Base-by-base conservation (phyloP, 2,797 vertebrate genomes). In the Falco peregrinus region DNA sequence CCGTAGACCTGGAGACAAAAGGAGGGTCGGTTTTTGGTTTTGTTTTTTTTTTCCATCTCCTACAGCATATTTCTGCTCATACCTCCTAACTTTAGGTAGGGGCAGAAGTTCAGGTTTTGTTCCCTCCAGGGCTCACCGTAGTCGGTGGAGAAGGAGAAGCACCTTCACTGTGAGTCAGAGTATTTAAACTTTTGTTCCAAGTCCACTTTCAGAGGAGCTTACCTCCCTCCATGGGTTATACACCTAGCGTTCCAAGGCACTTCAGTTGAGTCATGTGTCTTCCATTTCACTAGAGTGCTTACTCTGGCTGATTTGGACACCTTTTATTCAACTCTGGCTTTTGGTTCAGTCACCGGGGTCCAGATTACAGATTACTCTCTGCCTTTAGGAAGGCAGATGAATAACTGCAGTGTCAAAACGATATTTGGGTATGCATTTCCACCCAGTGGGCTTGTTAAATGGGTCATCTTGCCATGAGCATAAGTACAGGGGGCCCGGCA, bases 71-170 rank as follows among this genome's bases (percentile, higher is more conserved):
- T 94, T 64, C 45, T 77, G 2, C 82, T 83, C 75, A 53, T 50
- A 73, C 41, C 65, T 86, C 82, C 68, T 83, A 68, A 61, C 76
- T 73, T 89, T 39, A 51, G 41, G 69, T 21, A 24, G 76, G 90
- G 89, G 87, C 89, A 86, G 82, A 91, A 92, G 94, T 94, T 96
- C 89, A 90, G 87, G 63, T 45, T 56, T 89, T 92, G 11, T 89
- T 93, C 51, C 33, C n/a, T 24, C 1, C 13, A 64, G 19, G 20
- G 37, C 61, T 96, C 61, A 57, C 79, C 45, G 29, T 20, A n/a
- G 48, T 70, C 48, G 54, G 17, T 35, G 48, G 51, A 86, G 85
- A 50, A 67, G 56, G 80, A 80, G 51, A 80, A 63, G n/a, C 61
- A 94, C 53, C 37, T 91, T 71, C 35, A 9, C 26, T 28, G 5